phyloP scores from a whole-genome alignment of 2,113 vertebrate genomes.

The Himantopus leucocephalus region DNA sequence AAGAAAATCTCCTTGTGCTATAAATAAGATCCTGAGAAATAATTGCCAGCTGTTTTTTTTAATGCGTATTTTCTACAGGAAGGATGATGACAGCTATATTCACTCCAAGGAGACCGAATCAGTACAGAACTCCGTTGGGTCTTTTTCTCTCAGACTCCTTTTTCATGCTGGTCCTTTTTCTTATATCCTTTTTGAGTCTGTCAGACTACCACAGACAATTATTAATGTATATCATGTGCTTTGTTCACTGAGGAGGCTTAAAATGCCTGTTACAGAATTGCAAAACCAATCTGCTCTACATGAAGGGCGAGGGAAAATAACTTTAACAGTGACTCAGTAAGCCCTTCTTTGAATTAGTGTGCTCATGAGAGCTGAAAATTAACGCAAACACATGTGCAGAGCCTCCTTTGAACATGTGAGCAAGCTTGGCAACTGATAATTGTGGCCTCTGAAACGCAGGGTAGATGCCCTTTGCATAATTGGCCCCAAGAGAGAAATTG shows the following conservation, averaged over 20 bases:
- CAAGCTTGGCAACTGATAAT: background rate
- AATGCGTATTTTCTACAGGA: slow-evolving; percentile 32
- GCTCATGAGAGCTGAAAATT: slow-evolving; percentile 15
- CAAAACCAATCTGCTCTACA: background rate
- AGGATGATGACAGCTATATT: slow-evolving; percentile 16
- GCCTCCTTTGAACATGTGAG: background rate
- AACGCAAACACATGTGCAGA: background rate
- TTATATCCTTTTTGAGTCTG: background rate
- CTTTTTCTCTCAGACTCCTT: background rate
- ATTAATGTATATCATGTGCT: background rate
- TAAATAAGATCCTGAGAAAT: slow-evolving; percentile 22
- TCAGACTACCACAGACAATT: background rate
- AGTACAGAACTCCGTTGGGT: background rate
- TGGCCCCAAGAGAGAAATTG: slow-evolving; percentile 27
- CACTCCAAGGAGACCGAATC: background rate
- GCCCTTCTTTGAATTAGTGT: slow-evolving; percentile 2
- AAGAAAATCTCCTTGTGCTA: slow-evolving; percentile 20
- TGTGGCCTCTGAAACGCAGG: background rate
- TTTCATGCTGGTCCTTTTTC: background rate
- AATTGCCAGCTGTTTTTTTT: slow-evolving; percentile 23
- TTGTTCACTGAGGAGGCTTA: background rate
- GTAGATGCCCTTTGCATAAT: slow-evolving; percentile 47
- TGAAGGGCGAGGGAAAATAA: background rate
- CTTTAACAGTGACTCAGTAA: background rate
- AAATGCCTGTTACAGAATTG: background rate